These are phyloP conservation scores for Tetrao urogallus DNA, from an alignment of 2,113 vertebrate species.

Conservation along the genomic window DNA sequence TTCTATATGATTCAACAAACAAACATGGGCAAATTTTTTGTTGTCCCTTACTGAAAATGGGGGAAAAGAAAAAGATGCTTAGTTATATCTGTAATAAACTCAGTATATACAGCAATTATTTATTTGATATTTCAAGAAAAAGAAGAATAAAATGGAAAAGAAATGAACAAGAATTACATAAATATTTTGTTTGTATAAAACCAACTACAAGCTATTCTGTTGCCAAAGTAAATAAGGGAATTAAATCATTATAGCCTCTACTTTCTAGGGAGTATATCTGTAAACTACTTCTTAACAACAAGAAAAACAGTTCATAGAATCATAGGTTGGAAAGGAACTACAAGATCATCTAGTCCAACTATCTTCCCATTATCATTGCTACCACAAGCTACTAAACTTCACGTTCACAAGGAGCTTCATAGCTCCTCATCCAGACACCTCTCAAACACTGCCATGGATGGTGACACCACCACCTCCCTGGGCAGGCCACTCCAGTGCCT, in stretches of 20 bases:
- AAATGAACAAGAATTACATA: background rate
- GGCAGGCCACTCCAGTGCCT: too few relatives aligned
- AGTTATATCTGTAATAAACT: background rate
- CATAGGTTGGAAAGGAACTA: too few relatives aligned
- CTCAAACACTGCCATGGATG: too few relatives aligned
- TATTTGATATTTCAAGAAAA: background rate
- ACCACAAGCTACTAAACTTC: too few relatives aligned
- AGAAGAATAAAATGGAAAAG: background rate
- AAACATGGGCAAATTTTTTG: background rate
- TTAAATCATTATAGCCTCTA: background rate
- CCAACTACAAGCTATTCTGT: background rate
- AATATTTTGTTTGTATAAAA: background rate
- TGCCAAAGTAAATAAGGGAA: background rate
- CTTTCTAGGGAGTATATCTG: background rate
- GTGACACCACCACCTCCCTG: too few relatives aligned
- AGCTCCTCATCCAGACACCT: too few relatives aligned
- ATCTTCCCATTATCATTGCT: too few relatives aligned
- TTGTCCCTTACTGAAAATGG: background rate
- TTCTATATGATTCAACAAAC: background rate
- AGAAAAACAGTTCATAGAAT: background rate
- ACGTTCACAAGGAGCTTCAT: too few relatives aligned
- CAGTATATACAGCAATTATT: background rate
- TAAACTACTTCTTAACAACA: background rate
- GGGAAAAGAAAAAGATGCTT: background rate
- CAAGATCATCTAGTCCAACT: too few relatives aligned